Evolutionary conservation across 2,888 invertebrate species (phyloP).

Genomic region (Rhabditoides inermis): DNA sequence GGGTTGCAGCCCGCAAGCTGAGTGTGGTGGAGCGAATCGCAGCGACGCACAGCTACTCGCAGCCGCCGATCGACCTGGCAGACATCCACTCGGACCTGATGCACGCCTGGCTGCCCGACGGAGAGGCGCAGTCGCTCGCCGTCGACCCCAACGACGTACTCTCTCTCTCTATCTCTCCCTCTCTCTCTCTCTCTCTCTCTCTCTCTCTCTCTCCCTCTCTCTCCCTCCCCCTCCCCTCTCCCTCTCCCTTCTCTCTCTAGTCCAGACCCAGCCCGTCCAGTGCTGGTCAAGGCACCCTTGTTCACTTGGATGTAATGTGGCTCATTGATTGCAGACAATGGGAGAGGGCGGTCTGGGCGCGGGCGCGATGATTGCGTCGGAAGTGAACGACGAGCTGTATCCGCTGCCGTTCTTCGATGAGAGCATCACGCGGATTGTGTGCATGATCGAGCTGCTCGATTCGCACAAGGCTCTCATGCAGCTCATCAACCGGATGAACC

Average conservation of each 20-base stretch:
- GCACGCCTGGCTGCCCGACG: not conserved
- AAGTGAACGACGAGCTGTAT: conserved; percentile 3
- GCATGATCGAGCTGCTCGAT: too few relatives aligned
- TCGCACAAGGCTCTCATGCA: too few relatives aligned
- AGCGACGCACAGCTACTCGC: too few relatives aligned
- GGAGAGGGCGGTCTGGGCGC: too few relatives aligned
- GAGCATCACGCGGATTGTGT: too few relatives aligned
- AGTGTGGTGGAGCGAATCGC: too few relatives aligned
- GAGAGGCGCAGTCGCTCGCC: not conserved
- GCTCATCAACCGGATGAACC: too few relatives aligned
- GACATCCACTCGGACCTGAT: not conserved
- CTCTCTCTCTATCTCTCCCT: conserved; percentile 3
- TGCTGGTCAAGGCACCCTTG: not conserved
- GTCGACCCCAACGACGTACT: conserved; percentile 22
- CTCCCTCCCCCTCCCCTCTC: not conserved
- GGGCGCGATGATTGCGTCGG: not conserved
- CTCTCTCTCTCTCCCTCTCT: conserved; percentile 2
- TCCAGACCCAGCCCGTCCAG: not conserved
- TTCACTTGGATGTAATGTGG: not conserved
- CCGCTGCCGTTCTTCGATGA: too few relatives aligned
- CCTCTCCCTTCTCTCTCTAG: not conserved
- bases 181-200: conserved; percentile 4
- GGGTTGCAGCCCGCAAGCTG: too few relatives aligned
- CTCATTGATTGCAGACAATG: not conserved
- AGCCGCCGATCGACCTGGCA: too few relatives aligned